Evolutionary conservation across 2,797 vertebrate species (phyloP), one percentile per base, ranked within the genome.

Genomic region (Melanotaenia boesemani): DNA sequence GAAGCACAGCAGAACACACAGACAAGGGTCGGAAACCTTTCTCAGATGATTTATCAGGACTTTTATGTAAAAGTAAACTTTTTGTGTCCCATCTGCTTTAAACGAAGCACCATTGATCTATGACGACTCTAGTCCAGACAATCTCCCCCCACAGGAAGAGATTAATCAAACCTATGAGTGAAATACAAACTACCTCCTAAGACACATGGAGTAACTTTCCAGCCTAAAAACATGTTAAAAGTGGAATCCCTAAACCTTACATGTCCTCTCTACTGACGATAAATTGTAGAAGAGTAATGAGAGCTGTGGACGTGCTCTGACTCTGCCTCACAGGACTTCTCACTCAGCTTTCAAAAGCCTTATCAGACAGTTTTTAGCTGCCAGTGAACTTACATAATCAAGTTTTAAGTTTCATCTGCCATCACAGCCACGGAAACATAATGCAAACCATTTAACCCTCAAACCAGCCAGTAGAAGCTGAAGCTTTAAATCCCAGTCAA

Each of bases 1-100:
- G 56, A 87, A 87, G 89, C 79, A 82, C 75, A 68, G 71, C 54
- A 1, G 73, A 79, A 57, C 75, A 65, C 12, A 10, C 64, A 2
- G 52, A 54, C 64, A 39, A 46, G 62, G 48, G 79, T 13, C 28
- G 58, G 2, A 13, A 60, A 41, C 56, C 67, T 50, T 67, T 78
- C 13, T 60, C 73, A 70, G 76, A 48, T 62, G 63, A 60, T 68
- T 7, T 16, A 3, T 59, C 28, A 37, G 64, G 41, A 63, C 28
- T 36, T 76, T 28, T 4, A 28, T 30, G 57, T 58, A 65, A 63
- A 74, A 81, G 69, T 20, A 50, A 67, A 67, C 63, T 20, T 37
- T 48, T 66, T 62, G 37, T 32, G 16, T 5, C 61, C 57, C 36
- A 39, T 46, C 55, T 16, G 41, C 64, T 62, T 67, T 36, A 54